Conservation (phyloP, 2,113 vertebrate species). For the Thalassoma bifasciatum region DNA sequence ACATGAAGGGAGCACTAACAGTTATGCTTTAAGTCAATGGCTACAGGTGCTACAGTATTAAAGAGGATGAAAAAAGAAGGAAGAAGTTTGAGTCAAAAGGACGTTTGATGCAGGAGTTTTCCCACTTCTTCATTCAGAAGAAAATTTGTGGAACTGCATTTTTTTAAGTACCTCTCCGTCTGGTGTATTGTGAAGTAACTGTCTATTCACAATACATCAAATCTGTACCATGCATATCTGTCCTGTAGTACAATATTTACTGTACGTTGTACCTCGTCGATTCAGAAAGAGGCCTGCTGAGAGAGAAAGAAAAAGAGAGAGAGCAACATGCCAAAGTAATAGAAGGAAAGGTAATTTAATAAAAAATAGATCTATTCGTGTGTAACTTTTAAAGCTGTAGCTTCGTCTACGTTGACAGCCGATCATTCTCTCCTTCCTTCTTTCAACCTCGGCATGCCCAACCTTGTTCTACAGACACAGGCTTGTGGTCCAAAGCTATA, state of each 20-base stretch:
- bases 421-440: constrained; percentile 11
- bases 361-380: constrained; percentile 62
- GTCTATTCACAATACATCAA: constrained; percentile 56
- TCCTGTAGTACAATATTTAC: constrained; percentile 32
- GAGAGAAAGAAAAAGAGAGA: constrained; percentile 57
- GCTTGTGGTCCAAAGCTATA: constrained; percentile 75
- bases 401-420: constrained; percentile 52
- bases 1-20: constrained; percentile 66
- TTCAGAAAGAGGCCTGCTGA: constrained; percentile 48
- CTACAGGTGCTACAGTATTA: constrained; percentile 75
- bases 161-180: constrained; percentile 47
- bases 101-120: constrained; percentile 39
- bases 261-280: constrained; percentile 55
- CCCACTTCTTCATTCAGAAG: constrained; percentile 42
- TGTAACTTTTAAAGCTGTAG: constrained; percentile 72
- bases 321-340: constrained; percentile 60
- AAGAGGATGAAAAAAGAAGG: constrained; percentile 50
- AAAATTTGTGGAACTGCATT: constrained; percentile 58
- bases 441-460: constrained; percentile 35
- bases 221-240: constrained; percentile 51
- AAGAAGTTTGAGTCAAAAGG: constrained; percentile 44
- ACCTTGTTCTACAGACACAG: constrained; percentile 62
- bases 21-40: constrained; percentile 68
- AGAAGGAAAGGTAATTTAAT: constrained; percentile 64
- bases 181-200: constrained; percentile 35